A percentile compares a stretch with the other conserved stretches of the same genome.
Evolutionary conservation across 2,113 vertebrate species (phyloP).

Genomic region (Gavia stellata): DNA sequence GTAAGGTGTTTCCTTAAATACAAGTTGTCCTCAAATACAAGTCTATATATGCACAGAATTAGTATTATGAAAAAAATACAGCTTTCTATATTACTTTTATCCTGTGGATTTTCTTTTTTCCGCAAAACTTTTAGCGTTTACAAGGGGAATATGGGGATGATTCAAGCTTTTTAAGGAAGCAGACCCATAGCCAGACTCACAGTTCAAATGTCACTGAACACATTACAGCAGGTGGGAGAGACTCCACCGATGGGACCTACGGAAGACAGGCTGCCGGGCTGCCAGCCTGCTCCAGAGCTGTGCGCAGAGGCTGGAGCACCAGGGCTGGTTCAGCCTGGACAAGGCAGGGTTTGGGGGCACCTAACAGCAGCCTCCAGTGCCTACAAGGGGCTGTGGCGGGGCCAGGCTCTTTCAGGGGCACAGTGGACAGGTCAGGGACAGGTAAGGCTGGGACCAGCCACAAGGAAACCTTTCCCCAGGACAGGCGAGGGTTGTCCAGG

Average conservation of each 20-base stretch:
- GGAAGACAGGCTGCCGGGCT: accelerated
- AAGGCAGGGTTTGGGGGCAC: accelerated
- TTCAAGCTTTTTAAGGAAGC: background rate
- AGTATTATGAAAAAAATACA: background rate
- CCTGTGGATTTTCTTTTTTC: background rate
- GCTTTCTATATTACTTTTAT: background rate
- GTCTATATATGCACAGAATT: background rate
- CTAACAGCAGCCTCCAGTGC: no score
- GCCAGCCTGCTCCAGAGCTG: background rate
- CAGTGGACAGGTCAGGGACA: accelerated
- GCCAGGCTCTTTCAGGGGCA: background rate
- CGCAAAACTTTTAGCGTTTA: background rate
- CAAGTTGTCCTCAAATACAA: background rate
- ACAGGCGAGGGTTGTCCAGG: background rate
- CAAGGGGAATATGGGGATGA: background rate
- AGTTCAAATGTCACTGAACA: background rate
- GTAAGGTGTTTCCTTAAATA: background rate
- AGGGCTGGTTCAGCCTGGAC: background rate
- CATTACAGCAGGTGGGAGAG: background rate
- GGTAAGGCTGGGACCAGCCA: accelerated
- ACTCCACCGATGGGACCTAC: accelerated
- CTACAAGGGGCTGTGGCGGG: background rate
- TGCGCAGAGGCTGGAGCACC: accelerated
- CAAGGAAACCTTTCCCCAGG: background rate
- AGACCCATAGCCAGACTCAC: background rate